These are phyloP conservation scores for Thereva nobilitata DNA, from an alignment of 2,888 invertebrate genomes.

Conservation along the genomic window DNA sequence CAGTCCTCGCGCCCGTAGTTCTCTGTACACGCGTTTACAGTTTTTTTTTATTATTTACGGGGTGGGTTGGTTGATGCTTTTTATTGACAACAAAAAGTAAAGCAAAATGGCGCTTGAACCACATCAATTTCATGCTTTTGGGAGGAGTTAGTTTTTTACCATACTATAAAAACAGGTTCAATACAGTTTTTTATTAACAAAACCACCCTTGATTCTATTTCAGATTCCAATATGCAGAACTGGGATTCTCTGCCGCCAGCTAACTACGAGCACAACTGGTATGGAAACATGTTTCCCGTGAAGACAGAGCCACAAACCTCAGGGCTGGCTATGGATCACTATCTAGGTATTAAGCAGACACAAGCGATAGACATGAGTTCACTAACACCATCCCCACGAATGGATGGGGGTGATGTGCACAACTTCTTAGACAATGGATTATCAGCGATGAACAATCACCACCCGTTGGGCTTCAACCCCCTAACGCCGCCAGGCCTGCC, in stretches of 20 bases:
- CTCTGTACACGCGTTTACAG: slow-evolving; percentile 11
- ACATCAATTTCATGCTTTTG: neutral
- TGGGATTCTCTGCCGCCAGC: slow-evolving; percentile 54
- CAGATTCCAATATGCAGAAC: slow-evolving; percentile 52
- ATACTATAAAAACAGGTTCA: neutral
- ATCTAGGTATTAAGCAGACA: neutral
- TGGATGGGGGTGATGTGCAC: slow-evolving; percentile 54
- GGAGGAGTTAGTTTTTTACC: neutral
- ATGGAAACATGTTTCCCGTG: slow-evolving; percentile 54
- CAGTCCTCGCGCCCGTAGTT: slow-evolving; percentile 25
- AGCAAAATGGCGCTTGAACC: slow-evolving; percentile 17
- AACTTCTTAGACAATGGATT: slow-evolving; percentile 22
- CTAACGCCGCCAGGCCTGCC: slow-evolving; percentile 66
- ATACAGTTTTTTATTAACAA: too few relatives aligned
- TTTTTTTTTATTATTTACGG: slow-evolving; percentile 24
- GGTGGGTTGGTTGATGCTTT: slow-evolving; percentile 19
- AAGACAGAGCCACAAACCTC: slow-evolving; percentile 51
- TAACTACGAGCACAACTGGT: slow-evolving; percentile 56
- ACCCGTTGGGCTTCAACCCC: slow-evolving; percentile 63
- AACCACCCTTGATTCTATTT: neutral
- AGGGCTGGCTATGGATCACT: neutral
- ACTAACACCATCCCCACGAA: slow-evolving; percentile 61
- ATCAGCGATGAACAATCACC: slow-evolving; percentile 46
- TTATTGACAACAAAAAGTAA: slow-evolving; percentile 24
- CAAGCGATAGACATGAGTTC: slow-evolving; percentile 8